Percentiles rank a stretch among this genome's conserved stretches.
phyloP scores from a whole-genome alignment of 2,888 invertebrate genomes.

The Sarcophaga carnaria region DNA sequence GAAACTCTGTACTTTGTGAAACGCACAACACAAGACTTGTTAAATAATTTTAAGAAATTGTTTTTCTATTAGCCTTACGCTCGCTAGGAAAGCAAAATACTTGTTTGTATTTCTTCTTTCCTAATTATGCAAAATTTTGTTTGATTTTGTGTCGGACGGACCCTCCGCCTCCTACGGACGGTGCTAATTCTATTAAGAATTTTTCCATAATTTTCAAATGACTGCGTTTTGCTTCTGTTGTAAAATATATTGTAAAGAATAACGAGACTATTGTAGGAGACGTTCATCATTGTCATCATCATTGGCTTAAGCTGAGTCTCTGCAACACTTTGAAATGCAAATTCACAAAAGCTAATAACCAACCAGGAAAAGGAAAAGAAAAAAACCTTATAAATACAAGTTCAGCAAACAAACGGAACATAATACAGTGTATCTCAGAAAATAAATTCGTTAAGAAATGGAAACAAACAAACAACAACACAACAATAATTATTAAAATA shows the following conservation, averaged over 20 bases:
- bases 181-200: background rate
- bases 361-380: background rate
- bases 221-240: background rate
- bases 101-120: background rate
- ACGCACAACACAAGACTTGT: too few species aligned
- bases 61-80: too few species aligned
- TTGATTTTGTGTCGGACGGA: background rate
- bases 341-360: background rate
- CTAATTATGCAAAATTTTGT: background rate
- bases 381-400: conserved; percentile 1
- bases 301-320: background rate
- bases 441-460: conserved; percentile 43
- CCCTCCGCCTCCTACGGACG: background rate
- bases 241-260: background rate
- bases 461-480: conserved; percentile 1
- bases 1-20: too few species aligned
- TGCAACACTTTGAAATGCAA: conserved; percentile 29
- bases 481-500: background rate
- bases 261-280: conserved; percentile 16
- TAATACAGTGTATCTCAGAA: background rate
- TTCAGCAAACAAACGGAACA: conserved; percentile 32
- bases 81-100: too few species aligned
- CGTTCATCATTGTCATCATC: background rate
- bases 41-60: too few species aligned
- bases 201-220: background rate